Evolutionary conservation across 2,797 vertebrate species (phyloP), one percentile per base, ranked within the genome.

Genomic region (Bucorvus abyssinicus): DNA sequence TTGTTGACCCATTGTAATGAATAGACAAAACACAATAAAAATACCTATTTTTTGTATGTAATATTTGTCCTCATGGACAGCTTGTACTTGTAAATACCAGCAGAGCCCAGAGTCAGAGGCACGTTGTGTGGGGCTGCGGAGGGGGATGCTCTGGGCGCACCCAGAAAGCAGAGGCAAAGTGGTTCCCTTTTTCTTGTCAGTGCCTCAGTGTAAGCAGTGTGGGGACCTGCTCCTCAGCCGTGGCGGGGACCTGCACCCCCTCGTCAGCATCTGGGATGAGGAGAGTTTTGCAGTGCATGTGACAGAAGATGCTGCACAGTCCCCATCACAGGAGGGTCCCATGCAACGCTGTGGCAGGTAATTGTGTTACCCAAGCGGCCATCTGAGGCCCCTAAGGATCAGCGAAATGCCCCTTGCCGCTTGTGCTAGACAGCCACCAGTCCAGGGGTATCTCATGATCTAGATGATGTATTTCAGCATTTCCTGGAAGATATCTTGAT

Each of bases 151-250:
- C 45, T 1, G 7, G 44, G 36, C 2, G 4, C 22, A 29, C 38
- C 22, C 11, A 3, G 38, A 16, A 30, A 32, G 45, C 20, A 32
- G 38, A 17, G 20, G 30, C 15, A 60, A 22, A 18, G 6, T 30
- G 2, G 14, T 40, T 47, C 47, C 24, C 30, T 18, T 15, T 40
- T 40, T 40, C 9, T 22, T 12, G 20, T 42, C 23, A 26, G 3
- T 7, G 4, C 15, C 18, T 36, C 27, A 0, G 0, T 6, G 29
- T 19, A 7, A 57, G 32, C 38, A 19, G 44, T 1, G 1, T 18
- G 27, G 10, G 16, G 11, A n/a, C 0, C 6, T 40, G 29, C 59
- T 52, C n/a, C 55, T 38, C 8, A 1, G n/a, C 3, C 2, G 3
- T 2, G 2, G 42, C 56, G 6, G 38, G 32, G 16, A 18, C 44